Conservation (phyloP, 2,888 invertebrate species). For the Vesta saturnalis region DNA sequence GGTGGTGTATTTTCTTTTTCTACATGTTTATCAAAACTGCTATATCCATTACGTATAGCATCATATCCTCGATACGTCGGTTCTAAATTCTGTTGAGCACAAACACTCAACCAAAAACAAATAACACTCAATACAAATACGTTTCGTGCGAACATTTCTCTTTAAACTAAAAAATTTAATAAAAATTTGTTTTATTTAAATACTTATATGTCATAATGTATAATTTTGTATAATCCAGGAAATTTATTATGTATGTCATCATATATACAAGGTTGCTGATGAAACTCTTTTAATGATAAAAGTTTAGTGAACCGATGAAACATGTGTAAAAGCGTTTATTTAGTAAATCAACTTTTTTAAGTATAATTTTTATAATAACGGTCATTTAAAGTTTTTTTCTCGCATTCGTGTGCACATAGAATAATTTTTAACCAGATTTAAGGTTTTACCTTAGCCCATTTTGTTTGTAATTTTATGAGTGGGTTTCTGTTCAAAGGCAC, state of each 20-base stretch:
- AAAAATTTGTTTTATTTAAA: background rate
- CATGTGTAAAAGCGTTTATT: background rate
- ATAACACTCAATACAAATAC: background rate
- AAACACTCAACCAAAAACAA: background rate
- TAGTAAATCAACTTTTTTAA: background rate
- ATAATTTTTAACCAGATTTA: background rate
- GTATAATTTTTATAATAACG: background rate
- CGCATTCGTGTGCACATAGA: background rate
- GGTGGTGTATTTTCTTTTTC: background rate
- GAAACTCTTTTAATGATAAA: background rate
- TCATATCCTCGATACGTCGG: background rate
- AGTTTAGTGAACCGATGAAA: background rate
- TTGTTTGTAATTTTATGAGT: background rate
- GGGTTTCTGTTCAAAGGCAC: too few species aligned
- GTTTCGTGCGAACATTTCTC: background rate
- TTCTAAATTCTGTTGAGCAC: background rate
- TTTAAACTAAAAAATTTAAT: background rate
- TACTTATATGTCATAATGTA: background rate
- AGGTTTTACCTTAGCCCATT: conserved; percentile 5
- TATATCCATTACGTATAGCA: conserved; percentile 2
- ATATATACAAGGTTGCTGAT: conserved; percentile 10
- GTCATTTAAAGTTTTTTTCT: background rate
- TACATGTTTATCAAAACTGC: background rate
- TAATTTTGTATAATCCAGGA: background rate
- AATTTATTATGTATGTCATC: background rate